phyloP scores from a whole-genome alignment of 2,113 vertebrate species.

The Zosterops pallidus region DNA sequence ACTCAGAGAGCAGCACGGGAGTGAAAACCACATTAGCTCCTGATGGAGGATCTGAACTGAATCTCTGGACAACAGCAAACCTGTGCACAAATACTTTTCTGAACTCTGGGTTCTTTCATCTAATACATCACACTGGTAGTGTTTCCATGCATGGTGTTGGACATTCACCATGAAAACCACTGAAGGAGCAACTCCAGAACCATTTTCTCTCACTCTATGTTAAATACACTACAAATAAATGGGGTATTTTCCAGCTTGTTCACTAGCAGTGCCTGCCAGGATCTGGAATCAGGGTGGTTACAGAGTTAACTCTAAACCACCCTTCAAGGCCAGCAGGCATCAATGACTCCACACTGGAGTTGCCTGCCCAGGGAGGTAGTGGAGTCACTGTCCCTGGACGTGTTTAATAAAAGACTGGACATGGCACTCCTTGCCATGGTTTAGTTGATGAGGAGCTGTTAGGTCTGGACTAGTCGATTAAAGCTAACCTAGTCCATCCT shows the following conservation, averaged over 20 bases:
- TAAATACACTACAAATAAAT: background rate
- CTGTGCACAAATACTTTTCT: background rate
- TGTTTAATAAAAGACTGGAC: background rate
- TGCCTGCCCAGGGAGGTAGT: background rate
- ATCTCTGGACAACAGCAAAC: background rate
- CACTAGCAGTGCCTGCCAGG: background rate
- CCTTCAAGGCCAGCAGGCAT: background rate
- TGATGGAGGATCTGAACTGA: slow-evolving; percentile 5
- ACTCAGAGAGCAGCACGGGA: background rate
- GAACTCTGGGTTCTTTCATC: background rate
- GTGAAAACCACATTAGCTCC: background rate
- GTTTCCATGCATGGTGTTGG: background rate
- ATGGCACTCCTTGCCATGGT: background rate
- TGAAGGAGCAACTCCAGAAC: background rate
- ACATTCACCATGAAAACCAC: background rate
- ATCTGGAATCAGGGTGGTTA: background rate
- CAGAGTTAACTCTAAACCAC: background rate
- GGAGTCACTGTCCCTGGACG: rapidly evolving
- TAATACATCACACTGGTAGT: background rate
- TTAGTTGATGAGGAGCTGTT: background rate
- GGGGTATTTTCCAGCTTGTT: background rate
- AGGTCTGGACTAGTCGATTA: background rate
- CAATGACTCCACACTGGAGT: rapidly evolving
- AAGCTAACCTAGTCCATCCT: background rate
- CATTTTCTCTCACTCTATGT: background rate